Evolutionary conservation across 2,113 vertebrate genomes (phyloP).

Genomic region (Nycticebus coucang): DNA sequence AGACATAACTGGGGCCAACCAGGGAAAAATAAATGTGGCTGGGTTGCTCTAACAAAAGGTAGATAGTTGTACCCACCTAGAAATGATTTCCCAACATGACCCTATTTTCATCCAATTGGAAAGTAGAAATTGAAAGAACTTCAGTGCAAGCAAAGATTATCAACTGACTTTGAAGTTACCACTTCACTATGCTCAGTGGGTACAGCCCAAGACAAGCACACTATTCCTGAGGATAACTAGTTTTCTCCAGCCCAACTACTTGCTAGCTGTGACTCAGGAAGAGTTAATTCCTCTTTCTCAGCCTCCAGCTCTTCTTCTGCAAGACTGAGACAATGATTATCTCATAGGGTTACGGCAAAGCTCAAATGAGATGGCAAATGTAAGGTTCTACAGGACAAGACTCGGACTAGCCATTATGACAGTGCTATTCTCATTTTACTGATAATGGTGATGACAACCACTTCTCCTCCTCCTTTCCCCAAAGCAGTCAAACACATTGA

Average conservation of each 20-base stretch:
- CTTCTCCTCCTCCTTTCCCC: background rate
- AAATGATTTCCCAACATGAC: conserved; percentile 39
- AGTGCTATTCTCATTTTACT: background rate
- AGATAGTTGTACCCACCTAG: background rate
- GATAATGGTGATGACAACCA: too few relatives aligned
- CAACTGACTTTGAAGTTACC: background rate
- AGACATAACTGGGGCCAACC: background rate
- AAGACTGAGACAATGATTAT: background rate
- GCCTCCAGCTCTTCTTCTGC: background rate
- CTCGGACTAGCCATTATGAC: background rate
- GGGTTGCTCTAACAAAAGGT: background rate
- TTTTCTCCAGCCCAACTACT: background rate
- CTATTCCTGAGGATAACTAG: background rate
- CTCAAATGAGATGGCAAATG: background rate
- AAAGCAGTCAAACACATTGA: background rate
- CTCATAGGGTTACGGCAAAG: background rate
- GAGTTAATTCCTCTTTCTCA: background rate
- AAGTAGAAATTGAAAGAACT: background rate
- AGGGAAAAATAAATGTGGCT: background rate
- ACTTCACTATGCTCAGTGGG: background rate
- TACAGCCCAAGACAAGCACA: background rate
- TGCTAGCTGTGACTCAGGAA: background rate
- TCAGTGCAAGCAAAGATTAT: background rate
- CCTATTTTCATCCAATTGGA: background rate
- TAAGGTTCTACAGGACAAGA: background rate